Percentiles rank a stretch among this genome's conserved stretches.
These are phyloP conservation scores for Pangasius mekongensis DNA, from an alignment of 2,797 vertebrate genomes.

Conservation along the genomic window DNA sequence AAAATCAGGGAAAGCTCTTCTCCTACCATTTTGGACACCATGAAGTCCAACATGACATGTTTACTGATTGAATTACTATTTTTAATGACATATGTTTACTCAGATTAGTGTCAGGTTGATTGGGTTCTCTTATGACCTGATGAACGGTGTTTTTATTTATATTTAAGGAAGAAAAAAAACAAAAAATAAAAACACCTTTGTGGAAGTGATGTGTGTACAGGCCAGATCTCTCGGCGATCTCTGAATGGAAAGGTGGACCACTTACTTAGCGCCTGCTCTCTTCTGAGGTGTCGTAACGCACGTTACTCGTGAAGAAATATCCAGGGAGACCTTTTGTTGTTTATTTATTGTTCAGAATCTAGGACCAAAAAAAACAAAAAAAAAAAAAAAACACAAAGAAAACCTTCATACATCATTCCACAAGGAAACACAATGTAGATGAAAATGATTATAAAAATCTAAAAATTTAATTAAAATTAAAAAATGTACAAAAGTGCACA, in stretches of 20 bases:
- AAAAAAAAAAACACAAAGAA: slow-evolving; percentile 37
- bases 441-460: neutral
- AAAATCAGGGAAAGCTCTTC: slow-evolving; percentile 28
- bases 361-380: slow-evolving; percentile 37
- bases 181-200: neutral
- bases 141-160: neutral
- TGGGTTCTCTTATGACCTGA: neutral
- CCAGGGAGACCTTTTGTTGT: slow-evolving; percentile 35
- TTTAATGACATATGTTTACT: neutral
- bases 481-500: no score
- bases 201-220: neutral
- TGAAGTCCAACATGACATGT: neutral
- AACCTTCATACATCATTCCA: no score
- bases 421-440: no score
- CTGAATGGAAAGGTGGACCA: neutral
- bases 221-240: neutral
- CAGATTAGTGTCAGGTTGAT: neutral
- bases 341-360: slow-evolving; percentile 57
- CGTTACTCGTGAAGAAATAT: slow-evolving; percentile 48
- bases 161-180: neutral
- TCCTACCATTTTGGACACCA: neutral
- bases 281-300: slow-evolving; percentile 55
- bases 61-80: neutral
- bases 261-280: slow-evolving; percentile 62
- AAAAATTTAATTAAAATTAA: no score